A percentile compares a stretch with the other conserved stretches of the same genome.
phyloP scores from a whole-genome alignment of 1,140 invertebrate species.

The Muscidifurax raptorellus region DNA sequence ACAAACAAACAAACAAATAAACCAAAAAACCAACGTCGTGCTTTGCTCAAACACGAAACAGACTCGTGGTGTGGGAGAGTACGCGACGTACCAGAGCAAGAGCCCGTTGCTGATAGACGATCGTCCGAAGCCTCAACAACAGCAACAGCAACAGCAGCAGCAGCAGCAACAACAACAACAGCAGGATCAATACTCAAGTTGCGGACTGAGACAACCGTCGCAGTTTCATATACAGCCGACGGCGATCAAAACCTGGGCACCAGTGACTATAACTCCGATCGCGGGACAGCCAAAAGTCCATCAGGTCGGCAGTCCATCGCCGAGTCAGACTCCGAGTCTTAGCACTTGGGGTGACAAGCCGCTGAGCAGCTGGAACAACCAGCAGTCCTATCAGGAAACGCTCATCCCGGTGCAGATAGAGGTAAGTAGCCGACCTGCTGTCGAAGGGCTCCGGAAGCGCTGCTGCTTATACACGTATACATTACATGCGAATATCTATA shows the following conservation, averaged over 20 bases:
- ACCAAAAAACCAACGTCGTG: background rate
- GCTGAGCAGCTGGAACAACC: background rate
- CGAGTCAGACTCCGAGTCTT: background rate
- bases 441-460: background rate
- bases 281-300: too few relatives aligned
- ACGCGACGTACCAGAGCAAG: constrained; percentile 67
- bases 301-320: too few relatives aligned
- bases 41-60: constrained; percentile 42
- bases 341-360: background rate
- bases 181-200: background rate
- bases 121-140: constrained; percentile 59
- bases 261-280: constrained; percentile 57
- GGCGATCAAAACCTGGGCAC: constrained; percentile 64
- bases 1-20: background rate
- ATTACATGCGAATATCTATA: too few relatives aligned
- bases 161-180: constrained; percentile 58
- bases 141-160: constrained; percentile 47
- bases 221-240: constrained; percentile 57
- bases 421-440: background rate
- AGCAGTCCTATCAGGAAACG: background rate
- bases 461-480: background rate
- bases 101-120: constrained; percentile 57
- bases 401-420: background rate
- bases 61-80: constrained; percentile 70
- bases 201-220: constrained; percentile 61